phyloP scores from a whole-genome alignment of 2,113 vertebrate species.

The Chlorocebus sabaeus region DNA sequence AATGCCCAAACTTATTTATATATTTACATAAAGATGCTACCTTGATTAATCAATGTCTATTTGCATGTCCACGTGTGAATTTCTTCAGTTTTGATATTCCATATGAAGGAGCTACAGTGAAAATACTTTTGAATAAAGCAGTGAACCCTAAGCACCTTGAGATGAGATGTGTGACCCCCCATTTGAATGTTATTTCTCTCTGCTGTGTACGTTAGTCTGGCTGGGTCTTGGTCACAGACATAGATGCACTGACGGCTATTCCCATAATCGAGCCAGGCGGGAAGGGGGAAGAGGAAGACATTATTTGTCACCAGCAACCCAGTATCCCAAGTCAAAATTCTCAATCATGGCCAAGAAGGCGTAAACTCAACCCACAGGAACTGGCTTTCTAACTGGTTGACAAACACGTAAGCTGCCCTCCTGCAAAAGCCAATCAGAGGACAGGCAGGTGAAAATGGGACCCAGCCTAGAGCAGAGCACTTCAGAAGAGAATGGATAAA shows the following conservation, averaged over 20 bases:
- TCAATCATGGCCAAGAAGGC: neutral
- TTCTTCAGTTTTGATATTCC: neutral
- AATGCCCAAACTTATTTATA: neutral
- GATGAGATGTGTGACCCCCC: neutral
- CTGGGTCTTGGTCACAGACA: neutral
- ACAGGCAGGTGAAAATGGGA: fast-evolving
- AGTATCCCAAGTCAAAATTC: neutral
- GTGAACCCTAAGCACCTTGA: neutral
- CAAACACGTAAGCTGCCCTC: fast-evolving
- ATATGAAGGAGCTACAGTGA: neutral
- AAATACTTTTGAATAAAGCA: neutral
- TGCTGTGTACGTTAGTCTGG: neutral
- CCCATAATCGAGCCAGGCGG: neutral
- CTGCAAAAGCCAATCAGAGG: neutral
- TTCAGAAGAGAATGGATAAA: neutral
- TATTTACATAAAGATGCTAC: conserved; percentile 32
- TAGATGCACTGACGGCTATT: fast-evolving
- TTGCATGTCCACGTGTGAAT: neutral
- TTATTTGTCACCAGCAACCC: neutral
- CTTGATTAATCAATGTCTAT: neutral
- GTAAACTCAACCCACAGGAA: neutral
- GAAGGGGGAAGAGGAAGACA: neutral
- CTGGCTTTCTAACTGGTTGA: neutral
- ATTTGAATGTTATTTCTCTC: neutral
- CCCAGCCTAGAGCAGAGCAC: neutral